phyloP scores from a whole-genome alignment of 2,113 vertebrate genomes.

The Xyliphius kryptos region DNA sequence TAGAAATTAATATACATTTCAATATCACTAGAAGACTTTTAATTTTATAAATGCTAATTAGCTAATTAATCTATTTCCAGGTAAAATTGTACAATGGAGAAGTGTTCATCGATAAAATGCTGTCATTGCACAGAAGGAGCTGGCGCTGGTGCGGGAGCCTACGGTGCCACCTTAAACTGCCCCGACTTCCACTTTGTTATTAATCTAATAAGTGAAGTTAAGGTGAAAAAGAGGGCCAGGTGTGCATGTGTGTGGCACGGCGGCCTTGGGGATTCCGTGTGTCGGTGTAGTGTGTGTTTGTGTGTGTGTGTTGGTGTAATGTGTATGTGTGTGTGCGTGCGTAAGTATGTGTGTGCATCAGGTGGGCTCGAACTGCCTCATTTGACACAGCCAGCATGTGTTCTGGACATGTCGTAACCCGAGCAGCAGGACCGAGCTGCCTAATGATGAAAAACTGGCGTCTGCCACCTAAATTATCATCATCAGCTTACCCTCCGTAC shows the following conservation, averaged over 20 bases:
- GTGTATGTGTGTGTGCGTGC: constrained; percentile 21
- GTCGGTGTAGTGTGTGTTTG: constrained; percentile 14
- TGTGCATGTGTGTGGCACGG: constrained; percentile 37
- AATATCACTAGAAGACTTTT: too few relatives aligned
- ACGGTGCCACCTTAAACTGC: constrained; percentile 23
- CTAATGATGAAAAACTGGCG: constrained; percentile 51
- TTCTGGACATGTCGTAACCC: constrained; percentile 51
- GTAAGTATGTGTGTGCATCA: constrained; percentile 48
- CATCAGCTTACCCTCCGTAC: constrained; percentile 23
- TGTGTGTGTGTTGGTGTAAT: too few relatives aligned
- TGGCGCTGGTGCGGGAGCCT: not conserved
- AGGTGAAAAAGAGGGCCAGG: constrained; percentile 45
- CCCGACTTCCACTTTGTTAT: constrained; percentile 41
- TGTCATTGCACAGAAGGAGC: constrained; percentile 2
- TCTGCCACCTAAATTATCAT: constrained; percentile 43
- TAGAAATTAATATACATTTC: too few relatives aligned
- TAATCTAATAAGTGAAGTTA: constrained; percentile 46
- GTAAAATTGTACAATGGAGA: constrained; percentile 13
- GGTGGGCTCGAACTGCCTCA: constrained; percentile 53
- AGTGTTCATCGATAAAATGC: constrained; percentile 14
- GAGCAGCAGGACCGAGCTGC: constrained; percentile 43
- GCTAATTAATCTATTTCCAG: not conserved
- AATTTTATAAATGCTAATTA: too few relatives aligned
- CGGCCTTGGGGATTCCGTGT: constrained; percentile 33
- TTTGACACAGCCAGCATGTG: constrained; percentile 54